Conservation (phyloP, 2,113 vertebrate genomes). For the Galeopterus variegatus region DNA sequence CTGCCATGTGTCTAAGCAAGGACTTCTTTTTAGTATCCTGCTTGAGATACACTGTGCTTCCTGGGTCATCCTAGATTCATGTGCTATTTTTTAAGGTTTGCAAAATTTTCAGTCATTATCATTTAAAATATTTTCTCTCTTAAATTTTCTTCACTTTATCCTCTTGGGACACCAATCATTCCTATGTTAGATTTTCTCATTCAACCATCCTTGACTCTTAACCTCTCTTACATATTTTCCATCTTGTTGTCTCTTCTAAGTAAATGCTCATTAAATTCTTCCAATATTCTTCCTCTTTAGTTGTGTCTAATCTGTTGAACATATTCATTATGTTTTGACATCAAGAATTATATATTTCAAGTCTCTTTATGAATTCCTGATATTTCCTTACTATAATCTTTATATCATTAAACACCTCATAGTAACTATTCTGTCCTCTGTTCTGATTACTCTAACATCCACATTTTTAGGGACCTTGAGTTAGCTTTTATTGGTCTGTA, state of each 20-base stretch:
- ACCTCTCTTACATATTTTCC: background rate
- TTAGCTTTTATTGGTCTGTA: background rate
- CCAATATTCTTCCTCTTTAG: background rate
- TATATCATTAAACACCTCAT: background rate
- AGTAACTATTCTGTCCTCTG: background rate
- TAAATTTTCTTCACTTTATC: background rate
- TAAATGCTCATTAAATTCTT: background rate
- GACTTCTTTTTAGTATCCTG: background rate
- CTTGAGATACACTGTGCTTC: background rate
- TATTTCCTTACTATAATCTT: background rate
- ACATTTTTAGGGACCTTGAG: background rate
- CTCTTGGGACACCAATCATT: background rate
- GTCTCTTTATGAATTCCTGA: background rate
- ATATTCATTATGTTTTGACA: background rate
- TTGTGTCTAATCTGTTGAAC: background rate
- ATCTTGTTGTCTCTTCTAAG: background rate
- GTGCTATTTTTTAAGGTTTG: background rate
- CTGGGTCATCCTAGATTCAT: background rate
- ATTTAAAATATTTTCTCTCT: conserved; percentile 25
- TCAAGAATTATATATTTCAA: background rate
- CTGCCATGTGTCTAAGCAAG: background rate
- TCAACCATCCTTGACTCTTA: background rate
- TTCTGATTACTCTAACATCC: background rate
- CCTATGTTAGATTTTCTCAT: background rate
- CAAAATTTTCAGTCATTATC: background rate